These are phyloP conservation scores for Phalacrocorax brasilianus DNA, from an alignment of 2,113 vertebrate species.

Conservation along the genomic window DNA sequence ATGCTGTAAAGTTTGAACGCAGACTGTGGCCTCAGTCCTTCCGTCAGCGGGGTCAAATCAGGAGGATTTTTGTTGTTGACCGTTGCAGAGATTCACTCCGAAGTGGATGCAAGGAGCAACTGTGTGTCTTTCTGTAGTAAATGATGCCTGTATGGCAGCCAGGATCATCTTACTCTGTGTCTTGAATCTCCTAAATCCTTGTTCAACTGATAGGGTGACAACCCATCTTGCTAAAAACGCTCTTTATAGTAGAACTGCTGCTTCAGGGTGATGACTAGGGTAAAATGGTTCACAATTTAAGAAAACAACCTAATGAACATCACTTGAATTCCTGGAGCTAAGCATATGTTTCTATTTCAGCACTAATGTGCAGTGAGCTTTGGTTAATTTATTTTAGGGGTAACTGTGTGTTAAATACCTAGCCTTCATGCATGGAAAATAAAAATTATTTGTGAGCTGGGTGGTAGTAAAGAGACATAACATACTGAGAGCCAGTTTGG, in stretches of 20 bases:
- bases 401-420: background rate
- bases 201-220: background rate
- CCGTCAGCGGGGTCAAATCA: background rate
- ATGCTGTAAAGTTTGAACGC: background rate
- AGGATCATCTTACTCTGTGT: background rate
- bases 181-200: background rate
- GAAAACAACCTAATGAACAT: background rate
- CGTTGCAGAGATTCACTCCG: fast-evolving
- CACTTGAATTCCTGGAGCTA: background rate
- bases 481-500: background rate
- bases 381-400: background rate
- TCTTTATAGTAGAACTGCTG: background rate
- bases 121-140: background rate
- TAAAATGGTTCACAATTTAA: background rate
- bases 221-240: background rate
- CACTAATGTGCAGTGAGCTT: background rate
- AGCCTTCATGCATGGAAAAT: background rate
- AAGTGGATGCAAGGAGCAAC: background rate
- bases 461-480: background rate
- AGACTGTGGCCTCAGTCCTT: background rate
- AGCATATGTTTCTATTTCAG: background rate
- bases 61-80: background rate
- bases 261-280: background rate
- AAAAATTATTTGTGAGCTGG: background rate
- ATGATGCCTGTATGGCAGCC: background rate